Evolutionary conservation across 2,797 vertebrate species (phyloP).

Genomic region (Danio kyathit): DNA sequence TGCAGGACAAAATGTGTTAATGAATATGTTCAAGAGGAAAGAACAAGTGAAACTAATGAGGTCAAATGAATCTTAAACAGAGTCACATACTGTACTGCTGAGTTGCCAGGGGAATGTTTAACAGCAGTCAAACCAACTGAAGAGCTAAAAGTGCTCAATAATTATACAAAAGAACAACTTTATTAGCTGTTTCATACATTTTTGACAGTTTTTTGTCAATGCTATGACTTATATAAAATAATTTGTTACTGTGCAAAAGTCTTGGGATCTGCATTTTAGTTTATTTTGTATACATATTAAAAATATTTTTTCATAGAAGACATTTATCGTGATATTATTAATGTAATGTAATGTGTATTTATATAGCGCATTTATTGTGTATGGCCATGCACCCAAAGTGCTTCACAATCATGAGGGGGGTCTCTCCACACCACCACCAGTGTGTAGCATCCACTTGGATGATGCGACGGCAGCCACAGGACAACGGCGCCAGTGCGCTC

Average conservation of each 20-base stretch:
- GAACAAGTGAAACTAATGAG: conserved; percentile 65
- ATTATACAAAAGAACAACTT: no score
- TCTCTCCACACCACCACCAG: no score
- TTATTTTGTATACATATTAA: neutral
- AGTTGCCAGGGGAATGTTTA: neutral
- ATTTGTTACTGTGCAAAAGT: neutral
- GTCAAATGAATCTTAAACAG: conserved; percentile 68
- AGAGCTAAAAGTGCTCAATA: neutral
- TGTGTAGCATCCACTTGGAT: no score
- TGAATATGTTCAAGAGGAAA: conserved; percentile 48
- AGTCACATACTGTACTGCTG: conserved; percentile 34
- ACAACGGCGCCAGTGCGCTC: no score
- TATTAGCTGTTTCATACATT: neutral
- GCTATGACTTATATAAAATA: neutral
- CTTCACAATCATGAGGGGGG: no score
- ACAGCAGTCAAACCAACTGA: neutral
- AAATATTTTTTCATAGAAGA: no score
- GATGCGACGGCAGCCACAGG: no score
- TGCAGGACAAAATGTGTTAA: conserved; percentile 70
- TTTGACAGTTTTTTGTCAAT: neutral
- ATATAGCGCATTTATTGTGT: no score
- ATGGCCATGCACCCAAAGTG: no score
- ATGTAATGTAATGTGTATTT: no score
- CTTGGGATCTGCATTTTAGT: neutral
- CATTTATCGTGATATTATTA: neutral